Evolutionary conservation across 2,797 vertebrate species (phyloP), one percentile per base, ranked within the genome.

Genomic region (Malacoraja senta): DNA sequence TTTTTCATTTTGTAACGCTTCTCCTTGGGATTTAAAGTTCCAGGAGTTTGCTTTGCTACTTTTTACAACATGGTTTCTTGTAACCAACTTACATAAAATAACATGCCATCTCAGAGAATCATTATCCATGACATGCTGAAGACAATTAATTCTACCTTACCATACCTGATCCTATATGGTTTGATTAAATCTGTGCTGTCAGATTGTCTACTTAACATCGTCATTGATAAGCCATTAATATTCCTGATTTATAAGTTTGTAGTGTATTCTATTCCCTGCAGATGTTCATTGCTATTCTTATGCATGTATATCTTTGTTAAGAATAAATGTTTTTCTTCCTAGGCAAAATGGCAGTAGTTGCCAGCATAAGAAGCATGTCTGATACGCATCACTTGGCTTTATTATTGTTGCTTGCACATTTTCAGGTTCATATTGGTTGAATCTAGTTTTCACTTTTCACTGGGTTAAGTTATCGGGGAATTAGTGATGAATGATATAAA

Each of bases 401-500:
- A 86, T 61, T 13, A 3, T 58, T 3, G 26, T 15, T 86, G 10
- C 29, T 58, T 86, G 29, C 58, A 86, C 29, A 63, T 63, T 86
- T 86, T 63, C 53, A 63, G 53, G 19, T 86, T 86, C 83, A 61
- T 61, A 86, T 61, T 86, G 29, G 29, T 63, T 86, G 58, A 61
- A 3, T 63, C 3, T 63, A 29, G 7, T 83, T n/a, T n/a, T 63
- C 24, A 10, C 83, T 26, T 29, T 61, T 63, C n/a, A 86, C 58
- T 84, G 81, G 12, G 77, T 78, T 78, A 78, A 32, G 32, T 78
- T 80, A 44, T 19, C 19, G 35, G 78, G 78, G 26, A 86, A 58
- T 86, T 86, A 13, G 83, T 86, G 83, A 58, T 63, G n/a, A 63
- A 86, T 86, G 53, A 86, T 86, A 61, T 63, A 65, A n/a, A 61